Base-by-base conservation (phyloP, 2,797 vertebrate genomes). In the Tenualosa thibaudeaui region DNA sequence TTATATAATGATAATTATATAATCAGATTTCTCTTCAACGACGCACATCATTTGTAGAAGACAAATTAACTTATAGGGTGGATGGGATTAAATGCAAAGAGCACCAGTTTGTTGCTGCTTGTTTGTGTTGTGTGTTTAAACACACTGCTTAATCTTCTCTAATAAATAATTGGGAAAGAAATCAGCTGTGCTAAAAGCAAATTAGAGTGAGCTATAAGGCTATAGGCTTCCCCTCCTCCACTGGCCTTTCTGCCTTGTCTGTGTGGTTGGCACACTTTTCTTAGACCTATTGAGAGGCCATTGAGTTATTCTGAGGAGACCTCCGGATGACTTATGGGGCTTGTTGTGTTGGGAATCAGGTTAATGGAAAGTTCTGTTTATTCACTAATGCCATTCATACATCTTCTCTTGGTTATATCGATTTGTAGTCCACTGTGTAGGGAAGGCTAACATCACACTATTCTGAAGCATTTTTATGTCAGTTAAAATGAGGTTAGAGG, bases 191-290 rank as follows among this genome's bases (percentile, higher is more conserved):
- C 87, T 91, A 89, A 86, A 91, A 88, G 86, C 88, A 87, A 86
- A 88, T 60, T 89, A 90, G 82, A 89, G 83, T 81, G 83, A 84
- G 84, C 85, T 87, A 88, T 92, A 90, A 92, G n/a, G n/a, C n/a
- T n/a, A n/a, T n/a, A 91, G 89, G 88, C 86, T 90, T 82, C 85
- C 88, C 82, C 50, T 84, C 62, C 82, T 85, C 82, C 82, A 68
- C 43, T 83, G 65, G 60, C 53, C 86, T 85, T 88, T 81, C 71
- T 87, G 86, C 65, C 88, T 88, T 89, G 82, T 90, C 90, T 90
- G 87, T 88, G 90, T 85, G 90, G 87, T 86, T 89, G 86, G 86
- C 86, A 82, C 65, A 87, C 82, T 81, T 88, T 90, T 85, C 87
- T 78, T 17, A 68, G 62, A 83, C 50, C 60, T 82, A 37, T 12